A percentile compares a stretch with the other conserved stretches of the same genome.
These are phyloP conservation scores for Antheraea pernyi DNA, from an alignment of 1,140 invertebrate genomes.

Conservation along the genomic window DNA sequence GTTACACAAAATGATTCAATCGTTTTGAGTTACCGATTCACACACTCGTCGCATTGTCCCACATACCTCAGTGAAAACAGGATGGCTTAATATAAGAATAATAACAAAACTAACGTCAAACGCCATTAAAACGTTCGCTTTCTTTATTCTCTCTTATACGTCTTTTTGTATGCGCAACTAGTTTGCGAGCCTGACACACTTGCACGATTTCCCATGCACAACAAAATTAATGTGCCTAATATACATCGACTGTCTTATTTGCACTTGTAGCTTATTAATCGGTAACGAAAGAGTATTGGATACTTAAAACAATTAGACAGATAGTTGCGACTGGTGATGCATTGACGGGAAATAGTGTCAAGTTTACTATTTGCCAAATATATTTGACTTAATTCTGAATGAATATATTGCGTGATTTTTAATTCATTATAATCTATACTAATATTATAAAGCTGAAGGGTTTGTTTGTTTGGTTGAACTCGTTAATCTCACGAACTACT, in stretches of 20 bases:
- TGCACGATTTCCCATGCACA: slow-evolving; percentile 13
- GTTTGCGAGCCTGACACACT: slow-evolving; percentile 38
- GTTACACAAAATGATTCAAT: slow-evolving; percentile 5
- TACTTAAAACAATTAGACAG: not conserved
- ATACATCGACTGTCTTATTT: slow-evolving; percentile 21
- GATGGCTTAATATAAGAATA: slow-evolving; percentile 15
- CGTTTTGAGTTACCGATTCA: slow-evolving; percentile 14
- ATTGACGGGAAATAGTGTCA: slow-evolving; percentile 6
- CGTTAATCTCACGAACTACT: no score
- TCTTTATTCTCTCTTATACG: slow-evolving; percentile 42
- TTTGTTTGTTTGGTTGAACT: no score
- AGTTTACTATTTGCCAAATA: not conserved
- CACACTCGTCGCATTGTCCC: not conserved
- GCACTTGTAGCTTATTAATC: slow-evolving; percentile 3
- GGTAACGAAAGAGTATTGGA: slow-evolving; percentile 14
- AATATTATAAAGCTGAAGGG: no score
- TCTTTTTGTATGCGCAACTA: slow-evolving; percentile 51
- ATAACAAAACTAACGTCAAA: slow-evolving; percentile 23
- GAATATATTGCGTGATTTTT: no score
- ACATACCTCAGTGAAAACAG: slow-evolving; percentile 6
- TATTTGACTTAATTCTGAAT: not conserved
- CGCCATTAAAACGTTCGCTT: slow-evolving; percentile 41
- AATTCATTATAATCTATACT: no score
- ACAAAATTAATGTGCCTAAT: slow-evolving; percentile 10
- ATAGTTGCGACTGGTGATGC: not conserved